These are phyloP conservation scores for Xestia rhomboidea DNA, from an alignment of 2,888 invertebrate species.

Conservation along the genomic window DNA sequence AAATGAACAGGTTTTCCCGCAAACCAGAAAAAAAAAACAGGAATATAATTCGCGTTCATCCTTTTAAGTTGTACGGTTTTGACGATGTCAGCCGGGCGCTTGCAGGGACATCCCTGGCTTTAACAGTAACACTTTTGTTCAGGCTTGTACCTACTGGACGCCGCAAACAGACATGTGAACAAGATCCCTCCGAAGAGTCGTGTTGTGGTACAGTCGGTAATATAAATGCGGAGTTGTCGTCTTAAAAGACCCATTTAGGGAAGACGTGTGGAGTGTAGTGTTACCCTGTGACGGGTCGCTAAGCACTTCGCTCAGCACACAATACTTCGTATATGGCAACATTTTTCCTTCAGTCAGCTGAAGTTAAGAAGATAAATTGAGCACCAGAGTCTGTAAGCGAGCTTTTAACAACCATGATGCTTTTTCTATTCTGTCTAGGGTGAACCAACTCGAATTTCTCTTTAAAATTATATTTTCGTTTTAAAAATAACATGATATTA, in stretches of 20 bases:
- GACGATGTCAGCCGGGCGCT: constrained; percentile 46
- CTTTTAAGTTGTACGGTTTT: constrained; percentile 57
- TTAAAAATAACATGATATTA: not conserved
- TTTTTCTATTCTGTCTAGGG: constrained; percentile 12
- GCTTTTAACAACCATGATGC: constrained; percentile 41
- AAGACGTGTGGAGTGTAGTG: constrained; percentile 51
- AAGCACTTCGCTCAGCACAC: constrained; percentile 57
- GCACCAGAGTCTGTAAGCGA: constrained; percentile 40
- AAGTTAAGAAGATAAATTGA: constrained; percentile 62
- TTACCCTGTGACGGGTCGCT: constrained; percentile 61
- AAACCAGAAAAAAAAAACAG: constrained; percentile 18
- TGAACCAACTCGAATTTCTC: not conserved
- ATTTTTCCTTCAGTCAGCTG: constrained; percentile 52
- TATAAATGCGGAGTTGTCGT: constrained; percentile 61
- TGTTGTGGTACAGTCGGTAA: constrained; percentile 56
- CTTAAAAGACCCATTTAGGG: constrained; percentile 60
- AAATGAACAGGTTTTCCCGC: not conserved
- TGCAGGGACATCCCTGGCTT: constrained; percentile 48
- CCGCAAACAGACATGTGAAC: constrained; percentile 64
- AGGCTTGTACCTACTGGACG: constrained; percentile 53
- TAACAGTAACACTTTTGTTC: constrained; percentile 66
- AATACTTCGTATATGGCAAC: constrained; percentile 46
- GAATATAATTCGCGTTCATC: constrained; percentile 39
- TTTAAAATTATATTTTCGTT: not conserved
- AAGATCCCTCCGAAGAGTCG: constrained; percentile 60